phyloP scores from a whole-genome alignment of 1,140 invertebrate genomes.

The Eulimnadia texana region DNA sequence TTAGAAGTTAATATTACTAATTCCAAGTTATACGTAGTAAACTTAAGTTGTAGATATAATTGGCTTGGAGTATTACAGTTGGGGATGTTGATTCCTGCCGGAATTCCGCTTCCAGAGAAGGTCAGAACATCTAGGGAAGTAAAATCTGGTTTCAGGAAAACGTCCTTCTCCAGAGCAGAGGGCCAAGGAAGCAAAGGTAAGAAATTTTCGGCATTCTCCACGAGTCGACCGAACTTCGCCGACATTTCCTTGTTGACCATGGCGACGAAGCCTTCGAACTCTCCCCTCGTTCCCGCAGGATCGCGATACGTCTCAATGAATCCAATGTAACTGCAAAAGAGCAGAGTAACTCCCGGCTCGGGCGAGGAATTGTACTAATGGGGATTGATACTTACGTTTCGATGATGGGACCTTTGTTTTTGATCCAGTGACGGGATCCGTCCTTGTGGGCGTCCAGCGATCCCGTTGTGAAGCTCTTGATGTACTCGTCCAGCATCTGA shows the following conservation, averaged over 20 bases:
- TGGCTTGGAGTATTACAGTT: constrained; percentile 47
- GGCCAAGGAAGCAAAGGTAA: constrained; percentile 76
- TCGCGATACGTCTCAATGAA: constrained; percentile 92
- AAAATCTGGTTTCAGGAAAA: constrained; percentile 83
- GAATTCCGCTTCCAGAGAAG: constrained; percentile 79
- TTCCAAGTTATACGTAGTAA: no score
- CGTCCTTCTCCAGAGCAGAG: constrained; percentile 74
- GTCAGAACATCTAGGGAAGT: constrained; percentile 87
- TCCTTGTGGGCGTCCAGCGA: constrained; percentile 80
- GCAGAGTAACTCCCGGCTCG: constrained; percentile 9
- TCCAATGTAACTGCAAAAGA: constrained; percentile 59
- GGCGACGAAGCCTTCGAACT: constrained; percentile 93
- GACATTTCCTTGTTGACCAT: constrained; percentile 91
- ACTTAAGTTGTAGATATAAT: no score
- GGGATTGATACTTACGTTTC: constrained; percentile 41
- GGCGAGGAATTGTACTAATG: constrained; percentile 10
- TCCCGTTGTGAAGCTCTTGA: constrained; percentile 66
- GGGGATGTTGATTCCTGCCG: constrained; percentile 91
- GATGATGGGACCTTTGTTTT: constrained; percentile 77
- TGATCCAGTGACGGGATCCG: constrained; percentile 78
- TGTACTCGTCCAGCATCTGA: constrained; percentile 75
- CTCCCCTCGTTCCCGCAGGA: constrained; percentile 79
- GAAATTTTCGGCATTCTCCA: constrained; percentile 63
- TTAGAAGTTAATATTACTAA: no score
- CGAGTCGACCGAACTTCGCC: constrained; percentile 68